Evolutionary conservation across 2,888 invertebrate species (phyloP), one percentile per base, ranked within the genome.

Genomic region (Pardosa pseudoannulata): DNA sequence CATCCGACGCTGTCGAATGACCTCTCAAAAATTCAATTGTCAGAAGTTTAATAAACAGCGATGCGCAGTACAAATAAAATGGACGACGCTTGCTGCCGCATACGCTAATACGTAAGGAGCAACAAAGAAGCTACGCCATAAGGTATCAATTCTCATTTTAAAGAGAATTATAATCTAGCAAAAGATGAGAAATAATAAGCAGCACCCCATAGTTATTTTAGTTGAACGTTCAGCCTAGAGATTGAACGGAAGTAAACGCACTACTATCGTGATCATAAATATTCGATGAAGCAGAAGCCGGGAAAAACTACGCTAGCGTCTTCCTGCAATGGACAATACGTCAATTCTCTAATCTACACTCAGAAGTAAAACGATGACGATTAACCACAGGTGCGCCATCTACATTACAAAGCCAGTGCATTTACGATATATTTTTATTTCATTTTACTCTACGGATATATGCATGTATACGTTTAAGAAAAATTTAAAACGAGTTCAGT

Each of bases 271-370:
- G 16, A 65, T 65, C 65, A 80, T 80, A 81, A 81, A 81, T 74
- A 81, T 74, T 62, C 36, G 39, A 81, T 81, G 68, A 74, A 39
- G 41, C 29, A 68, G 41, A 64, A 65, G 56, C 67, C 73, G 73
- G 73, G 74, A 74, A 68, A 56, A 41, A 67, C 65, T 65, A 28
- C 67, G 65, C 50, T 65, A 67, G 72, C 83, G 72, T 83, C 76
- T 46, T 83, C 71, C 83, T 67, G 83, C 83, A 83, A 83, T 71
- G 83, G 83, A 83, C 65, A 78, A 46, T 83, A 83, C 83, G 83
- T 83, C 83, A 83, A 72, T 50, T 67, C 76, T 75, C n/a, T 78
- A 75, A 72, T 76, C 82, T 75, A 75, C 72, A 83, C 78, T 76
- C 78, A 83, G 76, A 68, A 65, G 28, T 67, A 71, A 68, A 39